These are phyloP conservation scores for Simalia tracyae DNA, from an alignment of 2,797 vertebrate species.

Conservation along the genomic window DNA sequence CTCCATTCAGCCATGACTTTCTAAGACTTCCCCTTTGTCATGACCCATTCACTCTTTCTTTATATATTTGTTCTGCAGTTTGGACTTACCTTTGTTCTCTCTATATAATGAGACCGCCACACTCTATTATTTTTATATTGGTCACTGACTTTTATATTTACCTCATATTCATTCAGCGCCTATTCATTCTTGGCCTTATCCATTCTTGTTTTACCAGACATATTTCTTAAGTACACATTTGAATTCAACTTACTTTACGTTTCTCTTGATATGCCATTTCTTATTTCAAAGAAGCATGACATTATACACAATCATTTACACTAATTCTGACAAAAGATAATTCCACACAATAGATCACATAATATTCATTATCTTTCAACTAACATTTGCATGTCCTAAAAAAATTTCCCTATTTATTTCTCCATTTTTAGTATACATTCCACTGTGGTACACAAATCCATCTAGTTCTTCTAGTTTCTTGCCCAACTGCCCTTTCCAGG, in stretches of 20 bases:
- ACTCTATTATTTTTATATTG: background rate
- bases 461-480: background rate
- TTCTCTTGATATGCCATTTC: background rate
- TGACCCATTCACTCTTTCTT: background rate
- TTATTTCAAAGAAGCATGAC: background rate
- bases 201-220: background rate
- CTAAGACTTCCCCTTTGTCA: background rate
- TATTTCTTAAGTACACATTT: background rate
- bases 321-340: background rate
- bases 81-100: background rate
- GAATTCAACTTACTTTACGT: background rate
- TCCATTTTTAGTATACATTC: background rate
- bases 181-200: background rate
- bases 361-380: background rate
- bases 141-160: background rate
- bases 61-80: background rate
- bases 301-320: background rate
- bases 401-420: background rate
- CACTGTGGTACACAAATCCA: background rate
- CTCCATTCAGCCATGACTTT: background rate
- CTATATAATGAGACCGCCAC: background rate
- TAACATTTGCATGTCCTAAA: background rate
- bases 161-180: background rate
- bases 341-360: background rate
- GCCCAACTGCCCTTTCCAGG: background rate